Conservation (phyloP, 1,140 invertebrate genomes). For the Ruditapes philippinarum region DNA sequence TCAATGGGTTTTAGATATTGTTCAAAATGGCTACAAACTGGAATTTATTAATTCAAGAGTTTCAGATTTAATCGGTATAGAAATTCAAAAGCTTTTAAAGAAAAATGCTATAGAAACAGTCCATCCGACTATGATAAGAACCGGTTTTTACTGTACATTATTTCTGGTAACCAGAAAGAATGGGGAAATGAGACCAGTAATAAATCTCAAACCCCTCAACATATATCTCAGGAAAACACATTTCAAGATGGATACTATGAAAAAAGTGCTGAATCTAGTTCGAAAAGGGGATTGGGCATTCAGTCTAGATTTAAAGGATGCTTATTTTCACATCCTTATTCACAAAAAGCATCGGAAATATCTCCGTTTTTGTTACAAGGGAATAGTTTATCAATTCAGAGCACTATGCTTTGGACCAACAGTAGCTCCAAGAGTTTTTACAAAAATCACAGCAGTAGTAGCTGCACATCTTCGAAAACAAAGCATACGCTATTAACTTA, state of each 20-base stretch:
- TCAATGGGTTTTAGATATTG: constrained; percentile 32
- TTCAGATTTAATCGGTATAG: not conserved
- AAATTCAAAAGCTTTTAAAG: constrained; percentile 25
- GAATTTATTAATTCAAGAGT: not conserved
- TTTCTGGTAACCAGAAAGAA: constrained; percentile 53
- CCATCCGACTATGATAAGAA: not conserved
- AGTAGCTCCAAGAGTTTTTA: constrained; percentile 23
- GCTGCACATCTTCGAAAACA: not conserved
- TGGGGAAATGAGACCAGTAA: constrained; percentile 45
- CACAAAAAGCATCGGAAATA: constrained; percentile 16
- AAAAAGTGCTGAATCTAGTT: constrained; percentile 46
- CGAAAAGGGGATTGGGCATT: constrained; percentile 32
- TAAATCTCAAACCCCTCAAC: constrained; percentile 65
- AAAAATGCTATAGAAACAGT: constrained; percentile 54
- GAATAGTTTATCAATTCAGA: constrained; percentile 23
- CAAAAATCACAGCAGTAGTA: constrained; percentile 40
- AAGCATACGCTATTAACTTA: constrained; percentile 37
- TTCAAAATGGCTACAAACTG: constrained; percentile 23
- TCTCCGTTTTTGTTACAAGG: constrained; percentile 27
- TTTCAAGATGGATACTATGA: constrained; percentile 64
- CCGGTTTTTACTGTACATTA: constrained; percentile 54
- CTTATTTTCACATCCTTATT: constrained; percentile 54
- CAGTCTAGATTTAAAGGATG: constrained; percentile 34
- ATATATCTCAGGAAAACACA: constrained; percentile 44
- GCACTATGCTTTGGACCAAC: constrained; percentile 51